phyloP scores from a whole-genome alignment of 2,888 invertebrate genomes.

The Phortica okadai region DNA sequence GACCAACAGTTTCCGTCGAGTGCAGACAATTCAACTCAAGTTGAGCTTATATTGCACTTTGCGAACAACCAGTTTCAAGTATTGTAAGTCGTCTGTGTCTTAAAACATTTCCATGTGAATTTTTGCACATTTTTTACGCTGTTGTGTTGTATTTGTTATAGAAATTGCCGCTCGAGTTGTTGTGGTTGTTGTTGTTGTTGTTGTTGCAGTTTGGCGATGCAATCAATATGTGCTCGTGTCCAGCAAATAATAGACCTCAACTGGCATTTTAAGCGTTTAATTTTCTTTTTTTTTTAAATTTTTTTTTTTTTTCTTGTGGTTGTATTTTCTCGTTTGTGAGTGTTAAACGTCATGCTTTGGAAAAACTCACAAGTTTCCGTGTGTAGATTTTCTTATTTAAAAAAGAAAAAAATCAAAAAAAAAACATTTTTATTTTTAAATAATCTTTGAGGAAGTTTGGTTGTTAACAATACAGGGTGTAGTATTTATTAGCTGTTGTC shows the following conservation, averaged over 20 bases:
- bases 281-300: constrained; percentile 35
- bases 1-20: constrained; percentile 12
- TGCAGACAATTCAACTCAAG: not conserved
- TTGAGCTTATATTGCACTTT: constrained; percentile 10
- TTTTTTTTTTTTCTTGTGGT: constrained; percentile 15
- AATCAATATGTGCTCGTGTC: constrained; percentile 74
- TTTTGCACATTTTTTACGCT: constrained; percentile 38
- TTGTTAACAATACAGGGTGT: constrained; percentile 49
- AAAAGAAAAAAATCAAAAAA: constrained; percentile 52
- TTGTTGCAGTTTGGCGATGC: constrained; percentile 63
- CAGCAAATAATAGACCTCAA: constrained; percentile 73
- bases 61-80: constrained; percentile 7
- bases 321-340: constrained; percentile 16
- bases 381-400: constrained; percentile 54
- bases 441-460: constrained; percentile 45
- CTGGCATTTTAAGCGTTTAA: constrained; percentile 65
- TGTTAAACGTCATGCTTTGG: constrained; percentile 34
- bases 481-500: not conserved
- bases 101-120: constrained; percentile 48
- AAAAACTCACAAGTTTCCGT: constrained; percentile 50
- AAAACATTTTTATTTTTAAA: constrained; percentile 37
- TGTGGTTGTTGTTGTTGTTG: constrained; percentile 36
- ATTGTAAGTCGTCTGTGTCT: not conserved
- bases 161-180: constrained; percentile 37
- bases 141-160: constrained; percentile 40